Conservation (phyloP, 2,888 invertebrate species). For the Nasonia oneida region DNA sequence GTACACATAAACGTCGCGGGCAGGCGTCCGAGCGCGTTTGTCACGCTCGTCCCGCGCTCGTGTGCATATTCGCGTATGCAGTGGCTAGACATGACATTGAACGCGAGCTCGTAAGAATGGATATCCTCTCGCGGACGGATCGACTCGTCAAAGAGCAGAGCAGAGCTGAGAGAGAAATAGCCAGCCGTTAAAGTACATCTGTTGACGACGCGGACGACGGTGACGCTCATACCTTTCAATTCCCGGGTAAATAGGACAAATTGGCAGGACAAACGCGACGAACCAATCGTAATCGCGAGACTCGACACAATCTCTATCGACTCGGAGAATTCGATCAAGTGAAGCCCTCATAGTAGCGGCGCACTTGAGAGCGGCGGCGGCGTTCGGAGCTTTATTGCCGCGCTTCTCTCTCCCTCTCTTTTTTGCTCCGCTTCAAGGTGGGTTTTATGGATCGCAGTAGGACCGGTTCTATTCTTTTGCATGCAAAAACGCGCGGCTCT, state of each 20-base stretch:
- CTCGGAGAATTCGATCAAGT: not conserved
- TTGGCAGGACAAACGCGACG: slow-evolving; percentile 39
- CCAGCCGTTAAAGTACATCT: slow-evolving; percentile 27
- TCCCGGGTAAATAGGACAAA: slow-evolving; percentile 47
- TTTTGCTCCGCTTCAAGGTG: not conserved
- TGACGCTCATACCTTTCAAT: slow-evolving; percentile 29
- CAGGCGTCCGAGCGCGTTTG: slow-evolving; percentile 41
- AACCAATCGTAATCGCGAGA: not conserved
- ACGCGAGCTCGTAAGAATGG: not conserved
- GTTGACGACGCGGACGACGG: not conserved
- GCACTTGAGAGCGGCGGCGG: not conserved
- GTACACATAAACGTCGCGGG: slow-evolving; percentile 35
- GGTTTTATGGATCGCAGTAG: not conserved
- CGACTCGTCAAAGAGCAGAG: not conserved
- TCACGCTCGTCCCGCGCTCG: slow-evolving; percentile 19
- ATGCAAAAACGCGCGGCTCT: not conserved
- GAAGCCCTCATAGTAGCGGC: not conserved
- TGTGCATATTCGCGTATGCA: not conserved
- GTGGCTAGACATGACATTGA: not conserved
- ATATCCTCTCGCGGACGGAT: not conserved
- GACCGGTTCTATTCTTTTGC: not conserved
- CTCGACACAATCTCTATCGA: slow-evolving; percentile 3
- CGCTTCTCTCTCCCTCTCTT: not conserved
- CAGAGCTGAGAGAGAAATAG: not conserved
- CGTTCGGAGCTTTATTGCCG: not conserved